phyloP scores from a whole-genome alignment of 2,888 invertebrate genomes.

The Linyphia triangularis region DNA sequence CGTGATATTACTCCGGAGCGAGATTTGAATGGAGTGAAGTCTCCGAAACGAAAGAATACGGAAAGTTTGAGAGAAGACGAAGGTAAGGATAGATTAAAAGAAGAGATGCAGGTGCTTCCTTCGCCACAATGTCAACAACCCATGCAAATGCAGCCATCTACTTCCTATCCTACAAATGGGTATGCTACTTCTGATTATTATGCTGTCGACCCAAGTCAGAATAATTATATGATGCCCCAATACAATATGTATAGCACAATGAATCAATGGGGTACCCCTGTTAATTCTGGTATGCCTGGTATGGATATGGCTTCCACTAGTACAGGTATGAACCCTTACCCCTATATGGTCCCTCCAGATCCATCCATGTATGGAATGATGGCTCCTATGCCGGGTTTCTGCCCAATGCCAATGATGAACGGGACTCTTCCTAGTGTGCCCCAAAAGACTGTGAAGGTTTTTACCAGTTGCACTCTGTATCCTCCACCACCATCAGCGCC shows the following conservation, averaged over 20 bases:
- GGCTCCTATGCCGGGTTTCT: neutral
- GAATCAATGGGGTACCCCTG: neutral
- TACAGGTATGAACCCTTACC: conserved; percentile 32
- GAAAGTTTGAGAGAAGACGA: conserved; percentile 2
- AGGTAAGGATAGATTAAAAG: neutral
- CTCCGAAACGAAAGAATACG: neutral
- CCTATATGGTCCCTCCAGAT: conserved; percentile 77
- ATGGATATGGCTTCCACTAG: conserved; percentile 33
- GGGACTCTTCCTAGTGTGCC: neutral
- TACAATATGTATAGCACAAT: conserved; percentile 22
- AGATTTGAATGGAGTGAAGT: conserved; percentile 2
- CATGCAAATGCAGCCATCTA: neutral
- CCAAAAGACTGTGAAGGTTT: neutral
- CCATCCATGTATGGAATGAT: conserved; percentile 78
- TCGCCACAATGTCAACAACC: neutral
- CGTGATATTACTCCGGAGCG: conserved; percentile 3
- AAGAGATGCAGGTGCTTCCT: neutral
- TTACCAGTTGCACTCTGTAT: conserved; percentile 79
- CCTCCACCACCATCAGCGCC: conserved; percentile 91
- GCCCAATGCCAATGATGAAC: neutral
- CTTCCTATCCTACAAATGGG: neutral
- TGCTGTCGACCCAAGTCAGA: neutral
- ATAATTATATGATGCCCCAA: conserved; percentile 41
- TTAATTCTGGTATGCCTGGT: neutral
- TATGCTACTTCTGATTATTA: conserved; percentile 1